Base-by-base conservation (phyloP, 1,140 invertebrate species). In the Ostrea edulis region DNA sequence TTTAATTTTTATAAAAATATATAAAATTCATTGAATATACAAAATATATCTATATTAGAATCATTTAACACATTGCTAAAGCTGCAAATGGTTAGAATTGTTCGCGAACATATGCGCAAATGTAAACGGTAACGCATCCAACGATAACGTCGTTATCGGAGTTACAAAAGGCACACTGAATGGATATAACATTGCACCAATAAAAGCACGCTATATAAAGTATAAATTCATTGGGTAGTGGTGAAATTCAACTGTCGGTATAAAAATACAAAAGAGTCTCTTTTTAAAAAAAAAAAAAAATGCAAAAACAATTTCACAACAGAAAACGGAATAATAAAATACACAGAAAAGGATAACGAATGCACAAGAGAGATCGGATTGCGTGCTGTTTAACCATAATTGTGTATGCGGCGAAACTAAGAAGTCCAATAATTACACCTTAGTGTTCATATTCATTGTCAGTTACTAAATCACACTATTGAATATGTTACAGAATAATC, bases 1-100 rank as follows among this genome's bases (percentile, higher is more conserved):
- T 77, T 77, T 77, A 29, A 77, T 29, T 77, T 77, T 77, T 35
- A 77, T 35, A 77, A 77, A 77, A 20, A 62, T 62, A 62, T 68
- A 68, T 22, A 77, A 29, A 77, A 77, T 77, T 25, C 29, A n/a
- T 35, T 29, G 25, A 77, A 35, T 77, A 14, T 77, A 77, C 68
- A 77, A 77, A 77, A 77, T 77, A 77, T 77, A 77, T 77, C 2
- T 35, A 77, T 77, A 77, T 29, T 35, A 29, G 22, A 44, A 71
- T 77, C 3, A 17, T 8, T 77, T 17, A 77, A 77, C 68, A 77
- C 29, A 77, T 12, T 14, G 14, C 68, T 44, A 2, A 44, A 44
- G 35, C 35, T 44, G 35, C 35, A 44, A 44, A 5, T 44, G 1
- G 35, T 44, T 44, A 77, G 29, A 71, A 77, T 29, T 25, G 22